phyloP scores from a whole-genome alignment of 92 coral and sea anemone species.

The Montipora capitata region DNA sequence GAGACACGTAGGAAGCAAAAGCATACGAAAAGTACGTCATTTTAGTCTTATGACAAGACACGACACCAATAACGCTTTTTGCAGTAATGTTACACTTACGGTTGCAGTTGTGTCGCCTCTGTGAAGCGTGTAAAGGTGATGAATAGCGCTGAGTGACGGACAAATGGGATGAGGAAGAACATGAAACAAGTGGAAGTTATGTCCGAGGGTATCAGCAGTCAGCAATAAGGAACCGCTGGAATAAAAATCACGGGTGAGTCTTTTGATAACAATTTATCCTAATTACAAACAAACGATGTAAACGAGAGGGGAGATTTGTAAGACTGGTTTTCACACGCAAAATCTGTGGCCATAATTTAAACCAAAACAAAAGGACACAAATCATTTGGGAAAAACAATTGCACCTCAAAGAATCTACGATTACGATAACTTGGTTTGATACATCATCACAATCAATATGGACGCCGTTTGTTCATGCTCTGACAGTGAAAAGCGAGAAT shows the following conservation, averaged over 20 bases:
- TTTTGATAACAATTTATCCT: not conserved
- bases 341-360: too few species aligned
- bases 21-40: not conserved
- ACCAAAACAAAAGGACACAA: too few species aligned
- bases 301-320: too few species aligned
- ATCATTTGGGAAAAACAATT: too few species aligned
- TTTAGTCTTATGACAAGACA: too few species aligned
- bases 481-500: too few species aligned
- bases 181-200: slow-evolving; percentile 95
- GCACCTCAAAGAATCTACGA: too few species aligned
- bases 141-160: slow-evolving; percentile 95
- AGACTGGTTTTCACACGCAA: too few species aligned
- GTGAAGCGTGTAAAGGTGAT: slow-evolving; percentile 95
- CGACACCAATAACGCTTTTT: not conserved
- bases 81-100: slow-evolving; percentile 64
- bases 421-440: too few species aligned
- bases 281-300: too few species aligned
- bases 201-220: slow-evolving; percentile 94
- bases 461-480: too few species aligned
- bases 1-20: not conserved
- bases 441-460: too few species aligned
- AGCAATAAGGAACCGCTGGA: slow-evolving; percentile 93
- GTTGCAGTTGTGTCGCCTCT: slow-evolving; percentile 98
- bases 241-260: not conserved
- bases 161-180: slow-evolving; percentile 97